Percentiles rank a stretch among this genome's conserved stretches.
Conservation (phyloP, 2,113 vertebrate genomes). For the Pluvianellus socialis region DNA sequence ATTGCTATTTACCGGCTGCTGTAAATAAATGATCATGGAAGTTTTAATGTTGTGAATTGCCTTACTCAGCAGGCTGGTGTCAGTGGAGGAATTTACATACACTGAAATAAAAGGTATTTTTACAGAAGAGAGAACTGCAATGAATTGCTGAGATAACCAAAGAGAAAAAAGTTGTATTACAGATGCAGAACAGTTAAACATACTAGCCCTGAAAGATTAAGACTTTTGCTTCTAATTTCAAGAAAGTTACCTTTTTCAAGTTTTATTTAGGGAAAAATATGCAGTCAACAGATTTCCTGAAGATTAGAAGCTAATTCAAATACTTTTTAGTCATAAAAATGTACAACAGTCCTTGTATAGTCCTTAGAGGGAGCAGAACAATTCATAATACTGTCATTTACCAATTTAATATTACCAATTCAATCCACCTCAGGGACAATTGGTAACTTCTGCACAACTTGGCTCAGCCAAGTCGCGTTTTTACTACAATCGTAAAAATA, state of each 20-base stretch:
- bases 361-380: not conserved
- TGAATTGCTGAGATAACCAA: conserved; percentile 57
- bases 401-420: not conserved
- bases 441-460: not conserved
- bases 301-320: conserved; percentile 23
- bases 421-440: not conserved
- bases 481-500: not conserved
- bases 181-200: not conserved
- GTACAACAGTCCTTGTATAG: not conserved
- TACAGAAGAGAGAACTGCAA: conserved; percentile 18
- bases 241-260: conserved; percentile 38
- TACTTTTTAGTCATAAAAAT: not conserved
- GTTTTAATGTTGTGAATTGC: conserved; percentile 63
- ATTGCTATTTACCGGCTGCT: conserved; percentile 46
- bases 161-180: not conserved
- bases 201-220: conserved; percentile 3
- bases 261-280: conserved; percentile 3
- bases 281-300: not conserved
- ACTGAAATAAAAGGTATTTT: conserved; percentile 63
- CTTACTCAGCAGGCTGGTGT: conserved; percentile 69
- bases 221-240: conserved; percentile 46
- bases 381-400: not conserved
- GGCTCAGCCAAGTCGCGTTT: not conserved
- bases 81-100: conserved; percentile 65
- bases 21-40: conserved; percentile 48